These are phyloP conservation scores for Ectropis crepuscularia DNA, from an alignment of 2,888 invertebrate genomes.

Conservation along the genomic window DNA sequence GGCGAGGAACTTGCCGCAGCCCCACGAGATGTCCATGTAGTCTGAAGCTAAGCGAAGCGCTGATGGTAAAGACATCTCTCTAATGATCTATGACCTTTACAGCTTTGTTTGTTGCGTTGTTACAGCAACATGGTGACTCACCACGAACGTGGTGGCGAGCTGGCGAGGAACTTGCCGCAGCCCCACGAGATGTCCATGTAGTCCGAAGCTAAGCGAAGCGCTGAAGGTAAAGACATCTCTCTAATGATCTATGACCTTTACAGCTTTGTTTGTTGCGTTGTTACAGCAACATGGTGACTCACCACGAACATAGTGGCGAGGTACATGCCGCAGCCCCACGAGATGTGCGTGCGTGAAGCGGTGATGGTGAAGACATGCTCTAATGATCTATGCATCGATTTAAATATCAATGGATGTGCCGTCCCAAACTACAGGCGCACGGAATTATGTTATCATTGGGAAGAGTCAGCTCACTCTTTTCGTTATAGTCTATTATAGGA, in stretches of 20 bases:
- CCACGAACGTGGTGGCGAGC: slow-evolving; percentile 97
- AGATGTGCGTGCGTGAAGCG: slow-evolving; percentile 92
- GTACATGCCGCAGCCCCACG: slow-evolving; percentile 98
- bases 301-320: slow-evolving; percentile 97
- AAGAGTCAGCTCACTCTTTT: too few relatives aligned
- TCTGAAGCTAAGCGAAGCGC: slow-evolving; percentile 83
- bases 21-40: slow-evolving; percentile 99
- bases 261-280: too few relatives aligned
- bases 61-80: too few relatives aligned
- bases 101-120: too few relatives aligned
- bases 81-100: too few relatives aligned
- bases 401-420: too few relatives aligned
- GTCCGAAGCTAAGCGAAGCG: slow-evolving; percentile 72
- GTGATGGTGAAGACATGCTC: too few relatives aligned
- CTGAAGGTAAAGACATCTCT: too few relatives aligned
- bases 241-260: background rate
- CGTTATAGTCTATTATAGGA: too few relatives aligned
- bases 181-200: slow-evolving; percentile 99
- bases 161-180: slow-evolving; percentile 97
- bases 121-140: slow-evolving; percentile 74
- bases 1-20: slow-evolving; percentile 96
- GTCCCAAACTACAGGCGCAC: too few relatives aligned
- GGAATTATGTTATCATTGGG: too few relatives aligned
- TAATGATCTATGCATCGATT: too few relatives aligned
- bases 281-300: slow-evolving; percentile 51